Evolutionary conservation across 2,888 invertebrate species (phyloP), one percentile per base, ranked within the genome.

Genomic region (Leptopilina syphax): DNA sequence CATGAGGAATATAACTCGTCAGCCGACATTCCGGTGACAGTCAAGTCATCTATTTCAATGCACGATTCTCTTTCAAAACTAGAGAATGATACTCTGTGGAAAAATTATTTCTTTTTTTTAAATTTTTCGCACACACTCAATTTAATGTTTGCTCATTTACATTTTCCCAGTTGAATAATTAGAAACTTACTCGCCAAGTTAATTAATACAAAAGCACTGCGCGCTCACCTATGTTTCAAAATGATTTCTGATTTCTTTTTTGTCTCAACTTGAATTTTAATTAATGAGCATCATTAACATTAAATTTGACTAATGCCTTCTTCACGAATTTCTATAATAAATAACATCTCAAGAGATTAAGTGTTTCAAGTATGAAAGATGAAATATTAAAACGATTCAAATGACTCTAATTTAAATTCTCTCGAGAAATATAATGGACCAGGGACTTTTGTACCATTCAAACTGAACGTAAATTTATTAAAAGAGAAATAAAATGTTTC

Each of bases 1-100:
- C 70, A 70, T 54, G 50, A 24, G 54, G 27, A 70, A 70, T 54
- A 70, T 70, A 70, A 54, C n/a, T 27, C 70, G 54, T 70, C 70
- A 70, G n/a, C 54, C 50, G 70, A 70, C 27, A 70, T 57, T 70
- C 70, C 70, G 27, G 70, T 70, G 70, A 70, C 54, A 57, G 54
- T 57, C 13, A n/a, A 57, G 27, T 70, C 70, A 50, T 70, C 54
- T 70, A 70, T 70, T 70, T 70, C 70, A 70, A 70, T 70, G 50
- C 27, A 54, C 70, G 70, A 70, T 34, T 50, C 70, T 70, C 54
- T 70, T 70, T 70, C 27, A 27, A 54, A 24, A 54, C 54, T 13
- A 13, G 8, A 54, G 70, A 54, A 54, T 10, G 47, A 54, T 47
- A 18, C 47, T 47, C 1, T 34, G 34, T 34, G 34, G 4, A 34